Conservation (phyloP, 2,888 invertebrate genomes). For the Spilosoma lubricipeda region DNA sequence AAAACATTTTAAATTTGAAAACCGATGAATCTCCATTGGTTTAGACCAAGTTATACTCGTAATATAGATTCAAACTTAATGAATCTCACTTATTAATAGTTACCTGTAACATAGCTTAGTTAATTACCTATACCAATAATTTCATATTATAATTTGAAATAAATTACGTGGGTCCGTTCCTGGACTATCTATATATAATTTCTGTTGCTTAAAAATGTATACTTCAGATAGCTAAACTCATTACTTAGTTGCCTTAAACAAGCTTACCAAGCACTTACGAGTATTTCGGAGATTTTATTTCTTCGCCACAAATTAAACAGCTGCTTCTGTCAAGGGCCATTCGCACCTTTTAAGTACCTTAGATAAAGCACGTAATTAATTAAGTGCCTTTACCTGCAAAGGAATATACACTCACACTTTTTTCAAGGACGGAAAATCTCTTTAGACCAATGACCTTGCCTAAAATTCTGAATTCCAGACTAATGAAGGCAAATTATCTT, state of each 20-base stretch:
- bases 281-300: slow-evolving; percentile 2
- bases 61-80: too few relatives aligned
- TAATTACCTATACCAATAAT: not conserved
- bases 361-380: slow-evolving; percentile 22
- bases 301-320: slow-evolving; percentile 4
- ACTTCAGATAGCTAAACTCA: not conserved
- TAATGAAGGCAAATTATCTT: slow-evolving; percentile 25
- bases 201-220: not conserved
- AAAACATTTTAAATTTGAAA: not conserved
- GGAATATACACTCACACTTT: slow-evolving; percentile 8
- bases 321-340: not conserved
- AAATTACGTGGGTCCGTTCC: not conserved
- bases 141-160: not conserved
- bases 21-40: too few relatives aligned
- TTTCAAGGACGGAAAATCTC: not conserved
- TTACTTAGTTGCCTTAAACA: not conserved
- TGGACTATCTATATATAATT: not conserved
- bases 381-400: slow-evolving; percentile 10
- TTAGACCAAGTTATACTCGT: too few relatives aligned
- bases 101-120: not conserved
- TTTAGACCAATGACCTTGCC: not conserved
- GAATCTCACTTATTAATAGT: not conserved
- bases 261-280: not conserved
- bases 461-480: not conserved
- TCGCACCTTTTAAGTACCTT: slow-evolving; percentile 8